Conservation (phyloP, 2,113 vertebrate genomes). For the Lophochroa leadbeateri region DNA sequence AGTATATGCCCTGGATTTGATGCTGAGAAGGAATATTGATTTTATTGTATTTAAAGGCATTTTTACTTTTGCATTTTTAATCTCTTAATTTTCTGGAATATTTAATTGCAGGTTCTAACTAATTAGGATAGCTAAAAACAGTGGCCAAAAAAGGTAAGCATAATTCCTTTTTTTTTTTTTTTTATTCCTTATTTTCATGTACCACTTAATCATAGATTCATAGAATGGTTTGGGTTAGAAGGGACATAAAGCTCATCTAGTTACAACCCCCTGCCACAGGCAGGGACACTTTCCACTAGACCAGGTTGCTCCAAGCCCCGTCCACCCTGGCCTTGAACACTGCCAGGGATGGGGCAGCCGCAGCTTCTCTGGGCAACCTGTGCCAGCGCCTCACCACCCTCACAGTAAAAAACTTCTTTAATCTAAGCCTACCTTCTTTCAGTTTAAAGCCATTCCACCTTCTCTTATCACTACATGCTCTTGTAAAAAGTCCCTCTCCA, state of each 20-base stretch:
- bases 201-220: background rate
- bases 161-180: background rate
- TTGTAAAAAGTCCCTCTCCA: background rate
- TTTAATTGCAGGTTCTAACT: background rate
- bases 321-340: no score
- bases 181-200: background rate
- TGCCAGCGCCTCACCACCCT: background rate
- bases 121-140: background rate
- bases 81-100: background rate
- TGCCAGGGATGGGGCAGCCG: no score
- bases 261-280: background rate
- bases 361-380: no score
- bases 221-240: background rate
- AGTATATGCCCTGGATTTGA: background rate
- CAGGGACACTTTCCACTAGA: background rate
- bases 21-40: background rate
- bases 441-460: background rate
- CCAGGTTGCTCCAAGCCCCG: background rate
- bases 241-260: background rate
- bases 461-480: background rate
- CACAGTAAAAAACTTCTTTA: background rate
- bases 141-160: background rate
- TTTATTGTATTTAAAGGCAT: background rate
- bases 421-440: background rate
- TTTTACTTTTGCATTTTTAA: background rate